Evolutionary conservation across 2,113 vertebrate genomes (phyloP), one percentile per base, ranked within the genome.

Genomic region (Anhinga rufa): DNA sequence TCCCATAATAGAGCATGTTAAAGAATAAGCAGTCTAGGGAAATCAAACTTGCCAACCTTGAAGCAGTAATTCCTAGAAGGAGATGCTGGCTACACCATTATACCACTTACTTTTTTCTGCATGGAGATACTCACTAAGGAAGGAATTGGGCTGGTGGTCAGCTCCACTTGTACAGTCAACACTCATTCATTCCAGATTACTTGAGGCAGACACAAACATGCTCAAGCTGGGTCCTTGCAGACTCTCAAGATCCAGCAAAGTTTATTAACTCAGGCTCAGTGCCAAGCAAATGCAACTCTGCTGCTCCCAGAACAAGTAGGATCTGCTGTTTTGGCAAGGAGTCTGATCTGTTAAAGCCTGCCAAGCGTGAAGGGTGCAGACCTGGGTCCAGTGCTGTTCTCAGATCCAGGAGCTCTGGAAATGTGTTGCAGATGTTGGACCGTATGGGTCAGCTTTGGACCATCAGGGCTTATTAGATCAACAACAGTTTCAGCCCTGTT

Each of bases 351-450:
- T 65, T 75, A 42, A 71, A 94, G 66, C 44, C 62, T 91, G 77
- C 65, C 74, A 72, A 13, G 78, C 2, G 0, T 92, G 81, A 96
- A 94, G 66, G 57, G 74, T 89, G 40, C 36, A 82, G 74, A 31
- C 34, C 48, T 44, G 52, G 32, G 46, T 74, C 54, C 86, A 31
- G 31, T 0, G 0, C 4, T 2, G 24, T 76, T 76, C 57, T 76
- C 16, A 5, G 7, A 31, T 75, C 14, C 38, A 34, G 60, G 77
- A 68, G 24, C n/a, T 91, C 55, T 82, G 64, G 34, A 72, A 91
- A 34, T 0, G 1, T 0, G 0, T 29, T 69, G 40, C 0, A 0
- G 21, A 2, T 80, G 49, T 49, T 64, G 90, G 68, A 77, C 19
- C 17, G 6, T 29, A 42, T 5, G 12, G 20, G 60, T 90, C 32